Evolutionary conservation across 2,797 vertebrate species (phyloP).

Genomic region (Hyperoplus lanceolatus): DNA sequence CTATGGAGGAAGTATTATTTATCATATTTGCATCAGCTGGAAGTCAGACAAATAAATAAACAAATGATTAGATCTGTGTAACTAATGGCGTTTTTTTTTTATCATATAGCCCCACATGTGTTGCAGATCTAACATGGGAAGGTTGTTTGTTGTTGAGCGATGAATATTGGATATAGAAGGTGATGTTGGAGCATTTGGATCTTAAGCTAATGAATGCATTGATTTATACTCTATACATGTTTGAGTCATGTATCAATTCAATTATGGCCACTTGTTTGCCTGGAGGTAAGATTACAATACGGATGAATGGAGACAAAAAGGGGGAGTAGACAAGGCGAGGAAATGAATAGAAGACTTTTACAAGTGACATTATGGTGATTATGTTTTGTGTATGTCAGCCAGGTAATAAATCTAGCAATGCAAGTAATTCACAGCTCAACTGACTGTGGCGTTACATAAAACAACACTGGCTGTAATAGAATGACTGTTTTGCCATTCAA

Average conservation of each 20-base stretch:
- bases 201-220: background rate
- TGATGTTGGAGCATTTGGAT: slow-evolving; percentile 28
- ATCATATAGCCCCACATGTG: slow-evolving; percentile 50
- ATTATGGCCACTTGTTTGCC: slow-evolving; percentile 12
- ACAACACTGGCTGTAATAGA: background rate
- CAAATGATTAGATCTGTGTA: slow-evolving; percentile 47
- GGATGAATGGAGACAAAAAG: background rate
- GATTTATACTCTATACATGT: background rate
- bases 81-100: slow-evolving; percentile 55
- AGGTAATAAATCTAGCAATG: slow-evolving; percentile 53
- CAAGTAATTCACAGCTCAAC: slow-evolving; percentile 21
- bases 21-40: slow-evolving; percentile 68
- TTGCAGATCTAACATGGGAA: slow-evolving; percentile 33
- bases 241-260: background rate
- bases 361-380: slow-evolving; percentile 15
- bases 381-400: slow-evolving; percentile 36
- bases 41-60: slow-evolving; percentile 26
- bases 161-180: slow-evolving; percentile 35
- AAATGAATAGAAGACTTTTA: slow-evolving; percentile 13
- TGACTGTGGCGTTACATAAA: slow-evolving; percentile 7
- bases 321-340: slow-evolving; percentile 10
- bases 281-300: background rate
- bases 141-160: slow-evolving; percentile 37
- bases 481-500: slow-evolving; percentile 23
- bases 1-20: slow-evolving; percentile 61